phyloP scores from a whole-genome alignment of 2,888 invertebrate genomes.

The Scaptomyza reducta region DNA sequence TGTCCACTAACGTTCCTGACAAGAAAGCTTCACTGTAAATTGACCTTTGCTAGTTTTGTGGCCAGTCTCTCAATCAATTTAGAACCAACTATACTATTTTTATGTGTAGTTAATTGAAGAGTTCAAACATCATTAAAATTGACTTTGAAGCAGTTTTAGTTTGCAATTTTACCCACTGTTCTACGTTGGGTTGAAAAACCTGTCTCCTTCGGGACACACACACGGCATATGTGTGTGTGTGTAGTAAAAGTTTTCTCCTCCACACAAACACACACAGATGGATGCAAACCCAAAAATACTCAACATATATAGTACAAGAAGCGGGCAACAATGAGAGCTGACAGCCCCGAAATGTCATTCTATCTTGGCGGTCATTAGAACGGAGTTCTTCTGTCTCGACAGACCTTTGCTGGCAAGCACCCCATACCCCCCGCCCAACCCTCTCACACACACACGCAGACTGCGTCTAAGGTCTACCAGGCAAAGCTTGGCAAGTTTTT shows the following conservation, averaged over 20 bases:
- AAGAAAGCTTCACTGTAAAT: not conserved
- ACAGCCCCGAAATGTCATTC: constrained; percentile 80
- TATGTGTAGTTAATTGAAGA: not conserved
- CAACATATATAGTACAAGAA: constrained; percentile 26
- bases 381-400: constrained; percentile 67
- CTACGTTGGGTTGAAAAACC: constrained; percentile 36
- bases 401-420: constrained; percentile 52
- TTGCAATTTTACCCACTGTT: constrained; percentile 46
- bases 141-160: not conserved
- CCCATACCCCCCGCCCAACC: constrained; percentile 1
- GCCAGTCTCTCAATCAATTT: not conserved
- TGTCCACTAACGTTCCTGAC: not conserved
- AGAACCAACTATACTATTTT: not conserved
- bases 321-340: constrained; percentile 77
- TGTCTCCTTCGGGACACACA: constrained; percentile 41
- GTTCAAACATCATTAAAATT: not conserved
- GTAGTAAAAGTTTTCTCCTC: constrained; percentile 77
- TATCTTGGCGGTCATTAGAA: constrained; percentile 81
- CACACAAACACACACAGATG: constrained; percentile 38
- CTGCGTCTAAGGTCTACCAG: constrained; percentile 45
- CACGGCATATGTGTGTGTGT: constrained; percentile 35
- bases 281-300: constrained; percentile 61
- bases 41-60: not conserved
- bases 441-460: constrained; percentile 18
- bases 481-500: constrained; percentile 52